These are phyloP conservation scores for Aotus griseimembra DNA, from an alignment of 2,797 vertebrate species.

Conservation along the genomic window DNA sequence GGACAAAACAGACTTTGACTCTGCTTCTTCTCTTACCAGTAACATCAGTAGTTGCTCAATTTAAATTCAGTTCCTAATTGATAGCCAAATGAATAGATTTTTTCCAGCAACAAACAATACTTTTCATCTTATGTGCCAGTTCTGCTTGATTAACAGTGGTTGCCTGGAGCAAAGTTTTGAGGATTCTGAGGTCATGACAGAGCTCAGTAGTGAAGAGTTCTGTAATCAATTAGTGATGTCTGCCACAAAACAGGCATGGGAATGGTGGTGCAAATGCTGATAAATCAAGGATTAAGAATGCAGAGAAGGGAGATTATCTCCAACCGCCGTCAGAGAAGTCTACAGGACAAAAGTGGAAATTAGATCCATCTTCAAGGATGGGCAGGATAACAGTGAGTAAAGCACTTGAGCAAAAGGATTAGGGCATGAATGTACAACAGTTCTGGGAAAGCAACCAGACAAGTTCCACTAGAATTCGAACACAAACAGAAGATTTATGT, in stretches of 20 bases:
- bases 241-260: background rate
- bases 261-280: background rate
- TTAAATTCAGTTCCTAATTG: constrained; percentile 1
- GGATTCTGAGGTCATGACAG: background rate
- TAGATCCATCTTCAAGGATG: background rate
- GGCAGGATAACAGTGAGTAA: background rate
- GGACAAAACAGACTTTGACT: background rate
- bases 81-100: constrained; percentile 5
- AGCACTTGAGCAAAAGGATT: background rate
- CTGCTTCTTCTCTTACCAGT: background rate
- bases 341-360: background rate
- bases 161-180: background rate
- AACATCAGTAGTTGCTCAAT: background rate
- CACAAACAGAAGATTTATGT: background rate
- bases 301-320: background rate
- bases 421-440: background rate
- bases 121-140: constrained; percentile 9
- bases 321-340: background rate
- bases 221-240: background rate
- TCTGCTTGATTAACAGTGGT: constrained; percentile 18
- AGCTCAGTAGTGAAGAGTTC: background rate
- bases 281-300: background rate
- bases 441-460: background rate
- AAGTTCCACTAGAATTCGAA: background rate
- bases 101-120: background rate